Percentiles rank a stretch among this genome's conserved stretches.
phyloP scores from a whole-genome alignment of 2,113 vertebrate species.

The Paralichthys olivaceus region DNA sequence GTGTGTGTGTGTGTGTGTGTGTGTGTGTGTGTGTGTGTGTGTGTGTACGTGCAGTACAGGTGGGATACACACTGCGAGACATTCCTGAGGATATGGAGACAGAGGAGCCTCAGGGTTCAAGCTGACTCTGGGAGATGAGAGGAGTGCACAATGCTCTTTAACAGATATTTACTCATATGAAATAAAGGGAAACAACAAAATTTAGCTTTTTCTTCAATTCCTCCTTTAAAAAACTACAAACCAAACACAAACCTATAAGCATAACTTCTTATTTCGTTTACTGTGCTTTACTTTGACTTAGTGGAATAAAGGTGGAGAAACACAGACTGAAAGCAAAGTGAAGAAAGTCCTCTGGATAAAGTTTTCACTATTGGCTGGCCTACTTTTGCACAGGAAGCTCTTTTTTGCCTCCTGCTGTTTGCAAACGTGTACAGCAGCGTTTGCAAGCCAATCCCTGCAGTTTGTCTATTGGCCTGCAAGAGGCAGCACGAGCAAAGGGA shows the following conservation, averaged over 20 bases:
- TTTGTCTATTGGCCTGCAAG: slow-evolving; percentile 16
- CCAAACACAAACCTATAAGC: neutral
- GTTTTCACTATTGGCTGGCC: slow-evolving; percentile 52
- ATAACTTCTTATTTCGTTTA: neutral
- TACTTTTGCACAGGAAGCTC: slow-evolving; percentile 63
- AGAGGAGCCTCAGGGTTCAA: slow-evolving; percentile 29
- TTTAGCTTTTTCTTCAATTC: neutral
- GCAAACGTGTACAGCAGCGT: neutral
- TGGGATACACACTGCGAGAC: slow-evolving; percentile 48
- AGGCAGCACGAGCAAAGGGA: slow-evolving; percentile 26
- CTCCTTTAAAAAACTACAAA: neutral
- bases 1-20: no score
- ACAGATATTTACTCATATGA: slow-evolving; percentile 12
- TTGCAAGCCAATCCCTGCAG: neutral
- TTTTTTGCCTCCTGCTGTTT: slow-evolving; percentile 63
- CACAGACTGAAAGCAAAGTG: slow-evolving; percentile 38
- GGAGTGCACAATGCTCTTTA: neutral
- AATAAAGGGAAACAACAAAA: slow-evolving; percentile 2
- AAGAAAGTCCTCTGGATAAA: slow-evolving; percentile 55
- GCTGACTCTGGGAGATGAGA: slow-evolving; percentile 24
- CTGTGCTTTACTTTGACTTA: slow-evolving; percentile 8
- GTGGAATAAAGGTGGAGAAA: slow-evolving; percentile 7
- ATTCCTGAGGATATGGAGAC: slow-evolving; percentile 62
- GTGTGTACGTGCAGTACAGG: slow-evolving; percentile 29
- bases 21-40: slow-evolving; percentile 19